Conservation (phyloP, 2,888 invertebrate species). For the Thysanoteuthis rhombus region DNA sequence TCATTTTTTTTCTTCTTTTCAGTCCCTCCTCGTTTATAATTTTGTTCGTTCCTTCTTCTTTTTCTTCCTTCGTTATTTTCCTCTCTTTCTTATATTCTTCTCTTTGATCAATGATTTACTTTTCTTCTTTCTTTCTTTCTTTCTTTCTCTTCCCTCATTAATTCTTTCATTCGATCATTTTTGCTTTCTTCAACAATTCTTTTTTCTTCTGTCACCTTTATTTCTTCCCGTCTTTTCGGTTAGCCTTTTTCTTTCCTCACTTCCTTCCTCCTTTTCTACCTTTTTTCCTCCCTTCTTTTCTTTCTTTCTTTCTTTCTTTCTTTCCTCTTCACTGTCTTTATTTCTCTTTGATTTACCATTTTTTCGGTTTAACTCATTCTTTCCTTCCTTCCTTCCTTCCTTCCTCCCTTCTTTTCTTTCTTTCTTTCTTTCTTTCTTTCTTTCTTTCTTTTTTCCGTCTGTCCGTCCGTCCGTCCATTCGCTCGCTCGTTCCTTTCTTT, state of each 20-base stretch:
- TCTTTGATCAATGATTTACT: not conserved
- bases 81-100: too few species aligned
- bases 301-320: not conserved
- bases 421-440: too few species aligned
- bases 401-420: not conserved
- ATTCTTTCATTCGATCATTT: too few species aligned
- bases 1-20: not conserved
- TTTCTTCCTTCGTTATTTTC: not conserved
- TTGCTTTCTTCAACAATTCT: not conserved
- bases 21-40: not conserved
- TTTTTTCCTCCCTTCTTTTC: too few species aligned
- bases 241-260: not conserved
- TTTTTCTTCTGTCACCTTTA: not conserved
- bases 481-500: not conserved
- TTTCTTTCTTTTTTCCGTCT: not conserved
- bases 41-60: not conserved
- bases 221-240: not conserved
- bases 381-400: not conserved
- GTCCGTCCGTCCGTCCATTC: not conserved
- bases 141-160: not conserved
- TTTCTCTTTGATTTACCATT: not conserved
- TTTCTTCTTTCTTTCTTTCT: not conserved
- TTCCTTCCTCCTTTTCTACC: too few species aligned
- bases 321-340: not conserved
- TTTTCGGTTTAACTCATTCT: not conserved